These are phyloP conservation scores for Oasisia sp. DNA, from an alignment of 2,888 invertebrate species.

Conservation along the genomic window DNA sequence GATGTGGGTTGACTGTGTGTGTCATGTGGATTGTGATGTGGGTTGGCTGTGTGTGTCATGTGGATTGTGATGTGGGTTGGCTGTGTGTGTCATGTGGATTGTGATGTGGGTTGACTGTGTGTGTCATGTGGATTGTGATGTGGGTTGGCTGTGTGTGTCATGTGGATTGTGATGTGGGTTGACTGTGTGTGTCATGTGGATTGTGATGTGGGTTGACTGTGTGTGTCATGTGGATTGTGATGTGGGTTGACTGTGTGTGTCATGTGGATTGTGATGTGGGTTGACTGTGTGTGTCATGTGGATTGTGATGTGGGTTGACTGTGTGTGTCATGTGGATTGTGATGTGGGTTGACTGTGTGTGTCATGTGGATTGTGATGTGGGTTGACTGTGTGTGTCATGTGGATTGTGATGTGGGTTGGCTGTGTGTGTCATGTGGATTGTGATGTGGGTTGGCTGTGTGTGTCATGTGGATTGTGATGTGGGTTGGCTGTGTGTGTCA, in stretches of 20 bases:
- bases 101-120: background rate
- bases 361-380: background rate
- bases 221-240: background rate
- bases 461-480: background rate
- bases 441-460: background rate
- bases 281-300: background rate
- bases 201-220: no score
- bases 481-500: no score
- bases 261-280: background rate
- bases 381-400: background rate
- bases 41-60: background rate
- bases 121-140: background rate
- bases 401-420: background rate
- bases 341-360: no score
- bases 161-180: background rate
- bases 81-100: background rate
- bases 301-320: background rate
- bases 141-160: no score
- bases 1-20: no score
- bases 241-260: background rate
- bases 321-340: background rate
- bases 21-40: background rate
- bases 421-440: background rate
- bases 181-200: constrained; percentile 8
- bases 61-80: background rate